Evolutionary conservation across 2,113 vertebrate genomes (phyloP), one percentile per base, ranked within the genome.

Genomic region (Austrofundulus limnaeus): DNA sequence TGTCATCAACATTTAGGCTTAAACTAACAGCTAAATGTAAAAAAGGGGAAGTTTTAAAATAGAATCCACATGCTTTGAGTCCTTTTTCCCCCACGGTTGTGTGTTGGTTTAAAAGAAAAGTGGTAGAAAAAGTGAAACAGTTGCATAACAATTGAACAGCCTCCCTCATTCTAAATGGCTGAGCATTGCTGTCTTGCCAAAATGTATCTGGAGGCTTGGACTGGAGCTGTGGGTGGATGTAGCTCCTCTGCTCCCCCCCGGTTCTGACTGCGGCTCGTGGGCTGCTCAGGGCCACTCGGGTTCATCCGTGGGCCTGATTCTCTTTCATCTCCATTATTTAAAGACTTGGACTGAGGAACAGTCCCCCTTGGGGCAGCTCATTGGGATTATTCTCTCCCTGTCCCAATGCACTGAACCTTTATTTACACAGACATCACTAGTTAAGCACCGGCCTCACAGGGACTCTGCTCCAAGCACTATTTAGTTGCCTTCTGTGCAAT

Each of bases 241-340:
- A 43, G 56, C 39, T 59, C 72, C 51, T 55, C 51, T 39, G 23
- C 70, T 70, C 62, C 51, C 72, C 66, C 51, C 43, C 52, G 60
- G 74, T 77, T 75, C 61, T 75, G 77, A 78, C 75, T 75, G 63
- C 56, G 67, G 78, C 78, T 85, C 10, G 48, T 86, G 83, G 85
- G 81, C 70, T 58, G 80, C 83, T 59, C 63, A 61, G 48, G 82
- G 85, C 82, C 75, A 74, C 77, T 79, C 6, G 0, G 78, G 70
- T 85, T 81, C 52, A 82, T 83, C 77, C 75, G 59, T 53, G 79
- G 72, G 57, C 69, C 71, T 73, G 19, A 62, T 83, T 87, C 65
- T 58, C 62, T 78, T 86, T 87, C 84, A 88, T 75, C 72, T 86
- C 48, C 65, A 86, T 88, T 89, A 87, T 88, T 85, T 84, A 87